These are phyloP conservation scores for Hypselothyrea guttata DNA, from an alignment of 2,888 invertebrate species.

Conservation along the genomic window DNA sequence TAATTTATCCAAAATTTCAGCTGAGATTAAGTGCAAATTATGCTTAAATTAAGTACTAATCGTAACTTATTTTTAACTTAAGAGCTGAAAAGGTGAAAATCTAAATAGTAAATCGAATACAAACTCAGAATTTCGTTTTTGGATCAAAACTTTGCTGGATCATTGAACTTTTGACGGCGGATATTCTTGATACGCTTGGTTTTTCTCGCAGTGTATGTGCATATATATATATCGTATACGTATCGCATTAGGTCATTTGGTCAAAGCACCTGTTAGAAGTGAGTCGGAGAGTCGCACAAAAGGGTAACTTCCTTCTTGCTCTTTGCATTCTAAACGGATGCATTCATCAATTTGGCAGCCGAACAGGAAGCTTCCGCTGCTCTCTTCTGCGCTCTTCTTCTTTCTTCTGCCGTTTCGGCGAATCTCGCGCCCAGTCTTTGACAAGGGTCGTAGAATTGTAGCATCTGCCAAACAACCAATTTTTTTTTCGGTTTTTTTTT, in stretches of 20 bases:
- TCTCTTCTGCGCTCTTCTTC: slow-evolving; percentile 15
- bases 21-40: no score
- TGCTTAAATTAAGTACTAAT: no score
- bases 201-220: no score
- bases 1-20: no score
- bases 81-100: no score
- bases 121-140: no score
- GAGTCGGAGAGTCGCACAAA: no score
- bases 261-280: slow-evolving; percentile 73
- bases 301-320: slow-evolving; percentile 48
- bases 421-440: slow-evolving; percentile 50
- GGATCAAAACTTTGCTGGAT: no score
- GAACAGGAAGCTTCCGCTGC: slow-evolving; percentile 51
- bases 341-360: slow-evolving; percentile 77
- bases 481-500: neutral
- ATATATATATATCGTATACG: neutral
- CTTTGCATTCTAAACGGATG: slow-evolving; percentile 70
- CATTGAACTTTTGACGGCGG: no score
- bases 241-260: slow-evolving; percentile 78
- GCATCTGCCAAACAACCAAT: slow-evolving; percentile 56
- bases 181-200: no score
- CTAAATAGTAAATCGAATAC: no score
- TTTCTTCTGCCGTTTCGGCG: slow-evolving; percentile 30
- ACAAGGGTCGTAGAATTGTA: slow-evolving; percentile 55
- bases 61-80: no score